Conservation (phyloP, 1,140 invertebrate species). For the Chironomus tepperi region DNA sequence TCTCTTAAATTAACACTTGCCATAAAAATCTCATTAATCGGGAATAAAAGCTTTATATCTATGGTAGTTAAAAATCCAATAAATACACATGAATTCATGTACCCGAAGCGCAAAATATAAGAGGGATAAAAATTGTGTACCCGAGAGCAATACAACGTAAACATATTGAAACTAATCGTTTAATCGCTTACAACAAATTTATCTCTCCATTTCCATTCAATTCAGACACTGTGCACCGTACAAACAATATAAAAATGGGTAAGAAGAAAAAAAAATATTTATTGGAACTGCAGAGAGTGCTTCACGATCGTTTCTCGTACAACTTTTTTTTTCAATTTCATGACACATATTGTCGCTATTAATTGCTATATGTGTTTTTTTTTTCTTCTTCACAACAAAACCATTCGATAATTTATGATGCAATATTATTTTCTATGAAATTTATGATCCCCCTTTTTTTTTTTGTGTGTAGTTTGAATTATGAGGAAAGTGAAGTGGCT, state of each 20-base stretch:
- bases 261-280: not conserved
- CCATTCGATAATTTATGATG: slow-evolving; percentile 12
- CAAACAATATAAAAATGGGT: not conserved
- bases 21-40: slow-evolving; percentile 9
- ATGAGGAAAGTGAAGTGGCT: too few species aligned
- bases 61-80: too few species aligned
- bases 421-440: slow-evolving; percentile 15
- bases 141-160: not conserved
- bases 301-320: not conserved
- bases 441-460: not conserved
- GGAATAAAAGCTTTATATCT: not conserved
- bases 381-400: not conserved
- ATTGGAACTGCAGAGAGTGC: not conserved
- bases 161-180: slow-evolving; percentile 14
- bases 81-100: too few species aligned
- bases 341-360: slow-evolving; percentile 7
- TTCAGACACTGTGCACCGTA: not conserved
- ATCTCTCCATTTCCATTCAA: too few species aligned
- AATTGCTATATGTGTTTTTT: not conserved
- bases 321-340: not conserved
- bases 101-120: too few species aligned
- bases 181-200: not conserved
- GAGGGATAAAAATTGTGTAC: not conserved
- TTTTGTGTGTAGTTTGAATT: not conserved
- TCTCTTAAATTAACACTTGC: not conserved